These are phyloP conservation scores for Hylyphantes graminicola DNA, from an alignment of 1,140 invertebrate genomes.

Conservation along the genomic window DNA sequence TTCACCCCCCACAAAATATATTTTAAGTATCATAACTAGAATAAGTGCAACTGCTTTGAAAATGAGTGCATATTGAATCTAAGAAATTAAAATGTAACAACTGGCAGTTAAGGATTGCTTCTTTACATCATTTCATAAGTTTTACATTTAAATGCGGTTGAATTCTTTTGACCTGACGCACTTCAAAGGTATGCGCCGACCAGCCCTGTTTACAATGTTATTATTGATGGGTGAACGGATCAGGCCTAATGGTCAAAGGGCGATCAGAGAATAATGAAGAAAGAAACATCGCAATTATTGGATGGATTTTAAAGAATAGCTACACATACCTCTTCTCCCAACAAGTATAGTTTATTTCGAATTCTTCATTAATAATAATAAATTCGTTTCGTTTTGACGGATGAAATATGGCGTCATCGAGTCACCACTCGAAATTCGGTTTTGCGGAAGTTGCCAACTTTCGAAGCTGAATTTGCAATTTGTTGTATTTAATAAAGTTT, in stretches of 20 bases:
- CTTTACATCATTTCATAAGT: too few relatives aligned
- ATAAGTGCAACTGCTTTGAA: background rate
- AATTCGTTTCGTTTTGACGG: conserved; percentile 18
- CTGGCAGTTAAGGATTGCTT: too few relatives aligned
- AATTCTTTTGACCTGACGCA: conserved; percentile 1
- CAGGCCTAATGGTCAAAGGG: background rate
- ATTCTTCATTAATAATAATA: background rate
- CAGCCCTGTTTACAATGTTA: conserved; percentile 29
- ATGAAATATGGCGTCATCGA: conserved; percentile 22
- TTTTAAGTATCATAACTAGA: too few relatives aligned
- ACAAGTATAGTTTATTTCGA: background rate
- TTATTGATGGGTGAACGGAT: background rate
- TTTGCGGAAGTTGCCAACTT: background rate
- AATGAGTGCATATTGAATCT: background rate
- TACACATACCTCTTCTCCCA: conserved; percentile 3
- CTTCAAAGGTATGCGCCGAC: conserved; percentile 6
- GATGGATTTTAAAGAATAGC: background rate
- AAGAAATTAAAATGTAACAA: background rate
- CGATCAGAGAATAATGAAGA: background rate
- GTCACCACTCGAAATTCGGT: conserved; percentile 9
- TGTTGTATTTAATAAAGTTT: background rate
- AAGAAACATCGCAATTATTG: background rate
- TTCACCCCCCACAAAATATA: too few relatives aligned
- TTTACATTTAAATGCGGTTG: too few relatives aligned
- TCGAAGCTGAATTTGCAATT: background rate